These are phyloP conservation scores for Peromyscus attwateri DNA, from an alignment of 2,797 vertebrate genomes.

Conservation along the genomic window DNA sequence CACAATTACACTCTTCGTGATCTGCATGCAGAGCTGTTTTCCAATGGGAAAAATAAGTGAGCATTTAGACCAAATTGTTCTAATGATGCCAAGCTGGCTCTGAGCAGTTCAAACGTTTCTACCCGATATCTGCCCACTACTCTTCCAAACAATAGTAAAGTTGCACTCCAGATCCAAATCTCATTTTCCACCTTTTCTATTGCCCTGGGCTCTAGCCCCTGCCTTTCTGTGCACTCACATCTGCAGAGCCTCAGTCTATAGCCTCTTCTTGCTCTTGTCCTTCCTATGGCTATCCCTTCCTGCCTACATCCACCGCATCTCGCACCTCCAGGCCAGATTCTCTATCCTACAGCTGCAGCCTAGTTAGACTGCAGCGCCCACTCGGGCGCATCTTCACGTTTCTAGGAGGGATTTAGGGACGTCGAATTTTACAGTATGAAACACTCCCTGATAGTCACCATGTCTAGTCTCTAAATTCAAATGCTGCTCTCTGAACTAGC, in stretches of 20 bases:
- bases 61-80: conserved; percentile 31
- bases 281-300: background rate
- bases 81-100: background rate
- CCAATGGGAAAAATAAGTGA: background rate
- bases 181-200: background rate
- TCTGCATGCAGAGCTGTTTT: background rate
- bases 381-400: background rate
- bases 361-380: background rate
- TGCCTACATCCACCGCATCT: background rate
- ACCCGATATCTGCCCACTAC: background rate
- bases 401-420: background rate
- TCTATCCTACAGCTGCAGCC: background rate
- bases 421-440: background rate
- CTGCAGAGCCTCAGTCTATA: background rate
- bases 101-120: background rate
- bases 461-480: background rate
- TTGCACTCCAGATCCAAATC: background rate
- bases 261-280: background rate
- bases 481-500: background rate
- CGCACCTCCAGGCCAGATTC: background rate
- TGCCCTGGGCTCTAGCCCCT: background rate
- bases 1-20: background rate
- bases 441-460: background rate
- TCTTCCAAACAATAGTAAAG: conserved; percentile 8
- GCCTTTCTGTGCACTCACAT: background rate